Evolutionary conservation across 1,140 invertebrate species (phyloP).

Genomic region (Musca domestica): DNA sequence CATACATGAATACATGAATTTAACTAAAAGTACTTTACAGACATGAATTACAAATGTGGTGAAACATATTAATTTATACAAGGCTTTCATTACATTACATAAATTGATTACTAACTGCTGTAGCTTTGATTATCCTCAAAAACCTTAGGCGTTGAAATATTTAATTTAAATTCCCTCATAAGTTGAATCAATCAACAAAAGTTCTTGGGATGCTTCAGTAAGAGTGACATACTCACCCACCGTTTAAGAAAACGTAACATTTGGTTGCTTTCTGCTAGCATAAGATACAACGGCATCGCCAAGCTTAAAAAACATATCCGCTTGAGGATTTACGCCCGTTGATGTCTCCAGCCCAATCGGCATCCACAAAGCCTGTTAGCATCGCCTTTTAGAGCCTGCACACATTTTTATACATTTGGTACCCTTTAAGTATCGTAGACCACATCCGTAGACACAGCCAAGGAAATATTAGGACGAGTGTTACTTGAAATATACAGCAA

Average conservation of each 20-base stretch:
- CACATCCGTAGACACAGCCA: slow-evolving; percentile 33
- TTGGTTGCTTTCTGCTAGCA: too few relatives aligned
- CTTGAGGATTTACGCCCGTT: slow-evolving; percentile 32
- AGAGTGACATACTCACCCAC: slow-evolving; percentile 33
- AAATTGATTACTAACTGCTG: too few relatives aligned
- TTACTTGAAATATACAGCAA: too few relatives aligned
- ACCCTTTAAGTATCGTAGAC: slow-evolving; percentile 44
- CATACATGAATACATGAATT: too few relatives aligned
- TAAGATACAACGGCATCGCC: slow-evolving; percentile 28
- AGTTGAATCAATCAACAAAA: slow-evolving; percentile 26
- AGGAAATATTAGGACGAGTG: too few relatives aligned
- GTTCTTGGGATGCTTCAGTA: slow-evolving; percentile 28
- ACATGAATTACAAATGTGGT: too few relatives aligned
- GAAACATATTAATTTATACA: too few relatives aligned
- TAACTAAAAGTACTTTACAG: too few relatives aligned
- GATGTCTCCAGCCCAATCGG: too few relatives aligned
- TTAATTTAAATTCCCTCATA: slow-evolving; percentile 21
- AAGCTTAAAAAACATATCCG: slow-evolving; percentile 31
- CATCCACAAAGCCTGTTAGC: slow-evolving; percentile 29
- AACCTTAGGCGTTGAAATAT: not conserved
- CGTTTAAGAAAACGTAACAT: slow-evolving; percentile 34
- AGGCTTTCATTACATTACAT: too few relatives aligned
- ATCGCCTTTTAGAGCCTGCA: not conserved
- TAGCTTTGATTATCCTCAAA: too few relatives aligned
- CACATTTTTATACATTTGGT: slow-evolving; percentile 33